These are phyloP conservation scores for Mus pahari DNA, from an alignment of 2,113 vertebrate genomes.

Conservation along the genomic window DNA sequence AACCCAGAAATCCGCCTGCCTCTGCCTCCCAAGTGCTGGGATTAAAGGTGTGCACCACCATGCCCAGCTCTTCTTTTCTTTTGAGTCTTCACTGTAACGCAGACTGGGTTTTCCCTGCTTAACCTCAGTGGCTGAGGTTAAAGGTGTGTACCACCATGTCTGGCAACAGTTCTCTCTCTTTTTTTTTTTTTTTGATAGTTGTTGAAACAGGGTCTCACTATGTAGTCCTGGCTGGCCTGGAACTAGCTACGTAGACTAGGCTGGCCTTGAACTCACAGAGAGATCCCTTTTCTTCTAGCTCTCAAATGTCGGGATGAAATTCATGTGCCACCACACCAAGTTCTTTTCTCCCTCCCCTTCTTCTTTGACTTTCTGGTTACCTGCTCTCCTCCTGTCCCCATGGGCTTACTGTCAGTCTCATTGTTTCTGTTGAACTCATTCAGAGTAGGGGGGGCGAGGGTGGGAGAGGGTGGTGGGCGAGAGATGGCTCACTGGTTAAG, in stretches of 20 bases:
- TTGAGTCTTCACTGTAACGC: too few species aligned
- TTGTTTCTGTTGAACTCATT: neutral
- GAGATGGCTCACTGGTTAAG: neutral
- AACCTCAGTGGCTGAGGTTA: too few species aligned
- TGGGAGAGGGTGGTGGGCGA: too few species aligned
- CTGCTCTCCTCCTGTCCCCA: neutral
- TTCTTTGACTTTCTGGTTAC: neutral
- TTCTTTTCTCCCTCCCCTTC: fast-evolving
- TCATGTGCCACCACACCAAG: neutral
- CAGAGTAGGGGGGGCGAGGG: neutral
- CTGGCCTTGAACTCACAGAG: neutral
- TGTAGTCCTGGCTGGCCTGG: neutral
- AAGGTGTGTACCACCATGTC: neutral
- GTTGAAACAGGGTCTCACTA: neutral
- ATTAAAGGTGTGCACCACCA: too few species aligned
- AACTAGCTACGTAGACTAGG: neutral
- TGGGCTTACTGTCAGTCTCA: neutral
- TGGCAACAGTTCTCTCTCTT: neutral
- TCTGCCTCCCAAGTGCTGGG: too few species aligned
- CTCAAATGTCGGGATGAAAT: neutral
- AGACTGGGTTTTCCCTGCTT: neutral
- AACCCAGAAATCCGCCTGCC: too few species aligned
- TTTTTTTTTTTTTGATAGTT: neutral
- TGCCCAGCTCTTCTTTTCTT: too few species aligned
- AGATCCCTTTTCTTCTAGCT: neutral